phyloP scores from a whole-genome alignment of 2,888 invertebrate genomes.

The Agriopis leucophaearia region DNA sequence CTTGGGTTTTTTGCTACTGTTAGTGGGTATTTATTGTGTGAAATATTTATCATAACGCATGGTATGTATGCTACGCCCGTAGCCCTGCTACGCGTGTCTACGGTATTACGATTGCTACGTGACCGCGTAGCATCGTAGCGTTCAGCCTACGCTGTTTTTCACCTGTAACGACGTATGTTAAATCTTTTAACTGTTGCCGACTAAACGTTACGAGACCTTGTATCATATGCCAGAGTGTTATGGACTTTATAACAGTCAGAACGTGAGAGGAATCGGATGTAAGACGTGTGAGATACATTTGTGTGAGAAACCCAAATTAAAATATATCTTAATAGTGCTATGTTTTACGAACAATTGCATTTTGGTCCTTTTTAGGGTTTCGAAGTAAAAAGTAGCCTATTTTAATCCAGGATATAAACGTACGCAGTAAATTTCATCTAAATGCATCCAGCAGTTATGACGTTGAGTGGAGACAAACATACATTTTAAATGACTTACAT shows the following conservation, averaged over 20 bases:
- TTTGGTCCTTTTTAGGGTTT: not conserved
- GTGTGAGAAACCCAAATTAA: not conserved
- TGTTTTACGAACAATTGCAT: not conserved
- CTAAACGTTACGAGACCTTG: slow-evolving; percentile 36
- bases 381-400: not conserved
- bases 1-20: too few relatives aligned
- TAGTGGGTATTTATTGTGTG: not conserved
- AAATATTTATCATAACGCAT: not conserved
- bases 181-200: slow-evolving; percentile 33
- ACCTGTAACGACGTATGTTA: slow-evolving; percentile 30
- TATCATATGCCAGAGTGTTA: slow-evolving; percentile 49
- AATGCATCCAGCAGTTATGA: too few relatives aligned
- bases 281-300: not conserved
- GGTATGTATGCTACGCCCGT: slow-evolving; percentile 19
- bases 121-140: slow-evolving; percentile 29
- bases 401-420: too few relatives aligned
- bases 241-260: slow-evolving; percentile 44
- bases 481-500: too few relatives aligned
- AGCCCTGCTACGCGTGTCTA: slow-evolving; percentile 31
- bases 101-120: slow-evolving; percentile 30
- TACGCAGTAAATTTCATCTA: too few relatives aligned
- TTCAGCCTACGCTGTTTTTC: slow-evolving; percentile 22
- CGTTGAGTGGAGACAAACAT: too few relatives aligned
- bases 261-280: slow-evolving; percentile 43
- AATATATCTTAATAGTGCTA: not conserved